phyloP scores from a whole-genome alignment of 1,140 invertebrate genomes.

The Yoshiicerus persimilis region DNA sequence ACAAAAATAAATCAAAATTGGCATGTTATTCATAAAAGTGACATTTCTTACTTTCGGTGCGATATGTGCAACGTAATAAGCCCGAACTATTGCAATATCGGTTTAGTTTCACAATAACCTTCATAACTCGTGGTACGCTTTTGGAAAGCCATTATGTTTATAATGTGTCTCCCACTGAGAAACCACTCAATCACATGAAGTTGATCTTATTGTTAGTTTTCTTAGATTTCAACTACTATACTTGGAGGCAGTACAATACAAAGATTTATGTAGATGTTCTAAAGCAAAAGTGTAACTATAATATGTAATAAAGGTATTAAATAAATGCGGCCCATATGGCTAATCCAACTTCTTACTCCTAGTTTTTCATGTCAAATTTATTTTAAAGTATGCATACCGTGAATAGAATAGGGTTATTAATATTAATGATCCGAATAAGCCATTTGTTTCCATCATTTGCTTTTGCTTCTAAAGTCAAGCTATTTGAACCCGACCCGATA shows the following conservation, averaged over 20 bases:
- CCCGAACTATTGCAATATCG: background rate
- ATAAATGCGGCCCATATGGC: background rate
- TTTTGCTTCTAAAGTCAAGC: too few species aligned
- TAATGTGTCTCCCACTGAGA: background rate
- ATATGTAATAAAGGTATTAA: background rate
- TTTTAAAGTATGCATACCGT: background rate
- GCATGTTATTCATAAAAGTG: background rate
- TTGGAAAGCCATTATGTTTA: background rate
- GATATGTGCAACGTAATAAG: background rate
- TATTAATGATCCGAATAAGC: background rate
- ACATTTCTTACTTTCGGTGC: background rate
- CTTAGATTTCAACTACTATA: background rate
- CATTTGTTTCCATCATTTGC: too few species aligned
- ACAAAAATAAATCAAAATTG: constrained; percentile 18
- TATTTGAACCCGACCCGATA: too few species aligned
- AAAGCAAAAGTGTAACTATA: background rate
- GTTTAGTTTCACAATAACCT: background rate
- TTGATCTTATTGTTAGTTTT: background rate
- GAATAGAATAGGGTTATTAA: too few species aligned
- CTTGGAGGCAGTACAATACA: background rate
- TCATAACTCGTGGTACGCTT: background rate
- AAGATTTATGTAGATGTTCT: background rate
- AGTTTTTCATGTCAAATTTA: background rate
- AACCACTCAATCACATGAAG: background rate
- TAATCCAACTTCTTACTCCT: background rate